A percentile compares a stretch with the other conserved stretches of the same genome.
Conservation (phyloP, 2,797 vertebrate genomes). For the Sebastes wilsoni region DNA sequence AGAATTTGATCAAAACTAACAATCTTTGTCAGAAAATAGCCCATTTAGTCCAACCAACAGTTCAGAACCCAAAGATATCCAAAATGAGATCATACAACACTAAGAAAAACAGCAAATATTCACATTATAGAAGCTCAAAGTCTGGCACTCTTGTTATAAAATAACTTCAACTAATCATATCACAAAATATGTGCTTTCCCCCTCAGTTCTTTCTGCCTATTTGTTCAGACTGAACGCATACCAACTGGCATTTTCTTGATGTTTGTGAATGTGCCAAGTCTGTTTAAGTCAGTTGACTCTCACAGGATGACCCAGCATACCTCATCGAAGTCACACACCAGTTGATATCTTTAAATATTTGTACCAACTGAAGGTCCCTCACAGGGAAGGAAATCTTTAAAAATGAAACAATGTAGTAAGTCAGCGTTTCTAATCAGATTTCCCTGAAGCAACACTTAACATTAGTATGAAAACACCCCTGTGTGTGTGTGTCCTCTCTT, state of each 20-base stretch:
- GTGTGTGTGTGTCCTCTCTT: slow-evolving; percentile 38
- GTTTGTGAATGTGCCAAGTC: background rate
- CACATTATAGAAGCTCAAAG: background rate
- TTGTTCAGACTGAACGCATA: background rate
- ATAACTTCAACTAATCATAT: background rate
- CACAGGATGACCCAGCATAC: too few species aligned
- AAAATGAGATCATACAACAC: background rate
- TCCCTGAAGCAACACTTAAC: too few species aligned
- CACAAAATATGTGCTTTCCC: too few species aligned
- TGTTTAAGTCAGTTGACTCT: too few species aligned
- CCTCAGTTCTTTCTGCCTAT: too few species aligned
- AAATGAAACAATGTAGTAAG: background rate
- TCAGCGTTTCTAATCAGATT: background rate
- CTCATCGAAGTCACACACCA: too few species aligned
- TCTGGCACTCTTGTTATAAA: background rate
- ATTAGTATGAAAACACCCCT: background rate
- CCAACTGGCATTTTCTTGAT: background rate
- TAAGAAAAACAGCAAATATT: background rate
- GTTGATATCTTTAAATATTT: background rate
- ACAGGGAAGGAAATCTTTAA: background rate
- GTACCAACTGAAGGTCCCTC: background rate
- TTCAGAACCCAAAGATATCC: background rate
- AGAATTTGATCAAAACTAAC: background rate
- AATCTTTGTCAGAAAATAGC: background rate
- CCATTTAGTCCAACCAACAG: background rate